A percentile compares a stretch with the other conserved stretches of the same genome.
Conservation (phyloP, 2,888 invertebrate species). For the Nemapogon koenigi region DNA sequence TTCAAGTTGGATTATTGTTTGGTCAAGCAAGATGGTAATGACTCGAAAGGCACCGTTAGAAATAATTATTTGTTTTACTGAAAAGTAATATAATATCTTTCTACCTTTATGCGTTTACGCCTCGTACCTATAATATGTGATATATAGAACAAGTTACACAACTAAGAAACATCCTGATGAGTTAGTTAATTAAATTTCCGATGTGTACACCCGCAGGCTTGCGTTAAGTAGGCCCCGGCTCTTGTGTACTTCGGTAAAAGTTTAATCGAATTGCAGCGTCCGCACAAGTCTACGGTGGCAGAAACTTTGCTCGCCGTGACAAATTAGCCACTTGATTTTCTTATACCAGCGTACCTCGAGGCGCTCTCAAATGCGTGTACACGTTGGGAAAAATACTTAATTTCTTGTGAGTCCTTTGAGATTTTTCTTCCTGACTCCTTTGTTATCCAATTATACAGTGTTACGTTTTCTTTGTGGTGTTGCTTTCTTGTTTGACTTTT, state of each 20-base stretch:
- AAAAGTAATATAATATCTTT: too few relatives aligned
- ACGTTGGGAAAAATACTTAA: conserved; percentile 36
- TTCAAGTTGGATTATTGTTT: too few relatives aligned
- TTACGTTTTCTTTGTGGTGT: conserved; percentile 3
- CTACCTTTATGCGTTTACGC: too few relatives aligned
- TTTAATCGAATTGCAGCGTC: conserved; percentile 60
- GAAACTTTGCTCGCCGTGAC: conserved; percentile 46
- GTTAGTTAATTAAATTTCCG: conserved; percentile 54
- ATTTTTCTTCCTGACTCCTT: conserved; percentile 7
- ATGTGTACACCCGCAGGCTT: conserved; percentile 38
- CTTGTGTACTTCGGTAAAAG: conserved; percentile 22
- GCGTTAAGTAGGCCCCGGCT: conserved; percentile 42
- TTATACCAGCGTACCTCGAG: not conserved
- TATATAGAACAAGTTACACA: too few relatives aligned
- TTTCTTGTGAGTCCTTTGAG: conserved; percentile 27
- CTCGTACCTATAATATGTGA: too few relatives aligned
- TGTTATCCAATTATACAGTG: conserved; percentile 7
- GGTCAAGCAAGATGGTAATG: too few relatives aligned
- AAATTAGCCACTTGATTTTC: conserved; percentile 55
- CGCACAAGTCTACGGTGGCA: conserved; percentile 31
- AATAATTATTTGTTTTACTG: too few relatives aligned
- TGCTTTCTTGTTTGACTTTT: conserved; percentile 4
- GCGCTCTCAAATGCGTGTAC: conserved; percentile 23
- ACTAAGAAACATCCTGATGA: conserved; percentile 27
- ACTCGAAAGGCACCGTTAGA: too few relatives aligned